Percentiles rank a stretch among this genome's conserved stretches.
phyloP scores from a whole-genome alignment of 2,113 vertebrate species.

The Lontra canadensis region DNA sequence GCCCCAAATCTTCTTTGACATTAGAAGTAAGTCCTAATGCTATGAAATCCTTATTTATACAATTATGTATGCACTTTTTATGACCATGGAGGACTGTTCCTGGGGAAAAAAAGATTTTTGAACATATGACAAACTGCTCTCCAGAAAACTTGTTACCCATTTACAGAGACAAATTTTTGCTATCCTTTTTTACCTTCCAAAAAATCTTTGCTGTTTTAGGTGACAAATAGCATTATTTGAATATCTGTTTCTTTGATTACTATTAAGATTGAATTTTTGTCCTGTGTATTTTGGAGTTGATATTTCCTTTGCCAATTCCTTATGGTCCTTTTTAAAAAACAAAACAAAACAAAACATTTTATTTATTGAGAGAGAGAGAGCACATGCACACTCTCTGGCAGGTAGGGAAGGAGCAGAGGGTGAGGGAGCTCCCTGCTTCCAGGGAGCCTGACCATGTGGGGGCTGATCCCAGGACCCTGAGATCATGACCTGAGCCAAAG shows the following conservation, averaged over 20 bases:
- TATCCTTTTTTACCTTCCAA: not conserved
- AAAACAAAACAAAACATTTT: not conserved
- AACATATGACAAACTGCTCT: not conserved
- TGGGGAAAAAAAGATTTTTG: not conserved
- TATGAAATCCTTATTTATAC: not conserved
- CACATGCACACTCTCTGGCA: too few relatives aligned
- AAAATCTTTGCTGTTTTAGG: not conserved
- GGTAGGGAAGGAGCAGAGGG: not conserved
- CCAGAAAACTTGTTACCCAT: not conserved
- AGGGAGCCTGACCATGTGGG: not conserved
- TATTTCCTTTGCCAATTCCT: not conserved
- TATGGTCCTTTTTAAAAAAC: not conserved
- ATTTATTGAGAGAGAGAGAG: not conserved
- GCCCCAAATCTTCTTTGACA: not conserved
- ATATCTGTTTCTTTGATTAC: not conserved
- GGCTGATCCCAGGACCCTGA: not conserved
- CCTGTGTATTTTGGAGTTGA: not conserved
- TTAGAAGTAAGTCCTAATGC: not conserved
- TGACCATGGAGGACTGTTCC: not conserved
- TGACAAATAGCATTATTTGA: not conserved
- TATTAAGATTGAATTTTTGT: not conserved
- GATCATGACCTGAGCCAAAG: not conserved
- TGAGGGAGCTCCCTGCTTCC: not conserved
- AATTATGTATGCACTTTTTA: not conserved
- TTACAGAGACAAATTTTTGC: not conserved